These are phyloP conservation scores for Tetramorium simillimum DNA, from an alignment of 1,140 invertebrate species.

Conservation along the genomic window DNA sequence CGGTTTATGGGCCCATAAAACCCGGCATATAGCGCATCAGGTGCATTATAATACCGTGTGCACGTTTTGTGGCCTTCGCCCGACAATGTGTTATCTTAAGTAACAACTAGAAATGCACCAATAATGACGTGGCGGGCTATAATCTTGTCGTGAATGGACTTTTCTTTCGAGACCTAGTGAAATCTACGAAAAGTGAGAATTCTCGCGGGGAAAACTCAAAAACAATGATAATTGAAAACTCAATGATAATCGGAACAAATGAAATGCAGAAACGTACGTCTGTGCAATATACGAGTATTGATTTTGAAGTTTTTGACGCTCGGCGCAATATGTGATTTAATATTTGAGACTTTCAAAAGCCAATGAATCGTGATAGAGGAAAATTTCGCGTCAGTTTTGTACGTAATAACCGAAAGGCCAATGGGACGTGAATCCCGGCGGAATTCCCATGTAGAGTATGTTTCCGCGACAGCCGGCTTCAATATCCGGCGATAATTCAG, in stretches of 20 bases:
- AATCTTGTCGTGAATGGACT: not conserved
- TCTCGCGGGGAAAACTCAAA: not conserved
- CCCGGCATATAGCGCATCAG: conserved; percentile 66
- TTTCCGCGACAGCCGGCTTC: conserved; percentile 16
- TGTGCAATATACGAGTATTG: not conserved
- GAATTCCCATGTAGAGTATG: not conserved
- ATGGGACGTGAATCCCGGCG: not conserved
- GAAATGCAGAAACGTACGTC: not conserved
- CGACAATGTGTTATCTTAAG: conserved; percentile 54
- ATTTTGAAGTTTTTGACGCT: not conserved
- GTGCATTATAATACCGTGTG: conserved; percentile 75
- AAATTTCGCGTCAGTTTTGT: conserved; percentile 1
- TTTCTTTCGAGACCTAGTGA: not conserved
- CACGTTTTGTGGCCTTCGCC: not conserved
- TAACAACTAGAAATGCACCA: conserved; percentile 51
- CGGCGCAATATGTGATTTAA: conserved; percentile 17
- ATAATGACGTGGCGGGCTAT: conserved; percentile 2
- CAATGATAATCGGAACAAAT: not conserved
- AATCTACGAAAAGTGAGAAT: not conserved
- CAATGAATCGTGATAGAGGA: not conserved
- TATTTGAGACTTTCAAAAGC: conserved; percentile 24
- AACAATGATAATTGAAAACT: too few relatives aligned
- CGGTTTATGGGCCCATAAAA: conserved; percentile 80
- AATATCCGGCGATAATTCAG: conserved; percentile 45
- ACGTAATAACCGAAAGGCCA: conserved; percentile 7